A percentile compares a stretch with the other conserved stretches of the same genome.
phyloP scores from a whole-genome alignment of 2,113 vertebrate genomes.

The Neogobius melanostomus region DNA sequence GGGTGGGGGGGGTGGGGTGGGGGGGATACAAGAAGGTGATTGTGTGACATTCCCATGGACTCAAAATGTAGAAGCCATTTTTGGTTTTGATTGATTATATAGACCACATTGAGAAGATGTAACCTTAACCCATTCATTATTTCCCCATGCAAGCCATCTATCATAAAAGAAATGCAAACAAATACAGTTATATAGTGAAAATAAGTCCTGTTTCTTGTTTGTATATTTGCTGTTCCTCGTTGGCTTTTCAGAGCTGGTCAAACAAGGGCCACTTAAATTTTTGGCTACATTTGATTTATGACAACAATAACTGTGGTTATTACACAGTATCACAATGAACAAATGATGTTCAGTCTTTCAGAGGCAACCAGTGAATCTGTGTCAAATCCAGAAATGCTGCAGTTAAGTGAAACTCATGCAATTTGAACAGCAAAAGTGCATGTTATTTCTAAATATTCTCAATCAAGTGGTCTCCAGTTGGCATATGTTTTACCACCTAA shows the following conservation, averaged over 20 bases:
- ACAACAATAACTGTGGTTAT: constrained; percentile 55
- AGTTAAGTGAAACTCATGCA: constrained; percentile 40
- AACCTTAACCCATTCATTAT: too few species aligned
- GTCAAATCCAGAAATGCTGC: constrained; percentile 45
- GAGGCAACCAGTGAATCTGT: constrained; percentile 43
- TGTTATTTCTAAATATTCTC: too few species aligned
- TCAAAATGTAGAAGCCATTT: not conserved
- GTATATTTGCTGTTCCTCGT: too few species aligned
- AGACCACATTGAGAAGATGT: not conserved
- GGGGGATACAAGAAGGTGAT: not conserved
- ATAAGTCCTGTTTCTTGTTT: too few species aligned
- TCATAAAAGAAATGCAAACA: not conserved
- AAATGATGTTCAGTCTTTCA: constrained; percentile 35
- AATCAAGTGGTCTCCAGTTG: too few species aligned
- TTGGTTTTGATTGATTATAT: not conserved
- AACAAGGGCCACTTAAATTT: constrained; percentile 27
- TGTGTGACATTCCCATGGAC: not conserved
- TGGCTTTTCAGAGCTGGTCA: constrained; percentile 37
- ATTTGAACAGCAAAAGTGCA: constrained; percentile 17
- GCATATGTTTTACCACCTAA: too few species aligned
- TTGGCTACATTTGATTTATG: constrained; percentile 53
- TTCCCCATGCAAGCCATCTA: not conserved
- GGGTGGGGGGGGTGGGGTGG: too few species aligned
- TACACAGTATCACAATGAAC: constrained; percentile 37
- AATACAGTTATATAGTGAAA: too few species aligned